A percentile compares a stretch with the other conserved stretches of the same genome.
phyloP scores from a whole-genome alignment of 2,888 invertebrate species.

The Harmothoe impar region DNA sequence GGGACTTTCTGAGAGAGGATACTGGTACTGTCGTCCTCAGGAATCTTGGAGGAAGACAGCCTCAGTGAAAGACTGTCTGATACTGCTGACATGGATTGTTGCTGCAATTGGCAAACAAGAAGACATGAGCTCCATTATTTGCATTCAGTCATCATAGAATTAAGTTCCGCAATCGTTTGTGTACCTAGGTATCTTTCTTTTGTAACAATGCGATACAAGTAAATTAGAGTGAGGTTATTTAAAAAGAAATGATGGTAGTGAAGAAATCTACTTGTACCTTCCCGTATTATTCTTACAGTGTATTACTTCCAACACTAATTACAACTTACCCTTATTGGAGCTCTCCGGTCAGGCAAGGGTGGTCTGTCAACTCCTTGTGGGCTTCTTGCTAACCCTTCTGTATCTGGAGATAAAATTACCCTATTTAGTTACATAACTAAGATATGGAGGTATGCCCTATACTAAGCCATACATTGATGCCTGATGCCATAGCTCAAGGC shows the following conservation, averaged over 20 bases:
- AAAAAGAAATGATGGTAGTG: too few species aligned
- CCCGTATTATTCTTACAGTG: too few species aligned
- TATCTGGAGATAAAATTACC: neutral
- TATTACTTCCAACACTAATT: neutral
- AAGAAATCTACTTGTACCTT: too few species aligned
- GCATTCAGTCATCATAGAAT: neutral
- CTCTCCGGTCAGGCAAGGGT: slow-evolving; percentile 28
- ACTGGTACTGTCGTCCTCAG: slow-evolving; percentile 13
- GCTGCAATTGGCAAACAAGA: neutral
- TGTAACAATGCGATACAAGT: too few species aligned
- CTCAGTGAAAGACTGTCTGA: neutral
- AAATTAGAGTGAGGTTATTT: too few species aligned
- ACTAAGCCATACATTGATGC: too few species aligned
- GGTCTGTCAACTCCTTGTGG: slow-evolving; percentile 18
- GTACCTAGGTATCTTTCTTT: too few species aligned
- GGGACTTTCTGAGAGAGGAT: slow-evolving; percentile 61
- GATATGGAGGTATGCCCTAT: too few species aligned
- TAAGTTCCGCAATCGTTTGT: too few species aligned
- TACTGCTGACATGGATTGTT: slow-evolving; percentile 52
- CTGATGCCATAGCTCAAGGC: too few species aligned
- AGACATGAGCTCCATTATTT: neutral
- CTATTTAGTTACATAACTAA: too few species aligned
- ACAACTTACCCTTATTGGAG: slow-evolving; percentile 16
- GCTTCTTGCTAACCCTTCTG: slow-evolving; percentile 29
- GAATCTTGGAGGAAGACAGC: neutral